Percentiles rank a stretch among this genome's conserved stretches.
These are phyloP conservation scores for Hypotaenidia philippensis DNA, from an alignment of 2,797 vertebrate genomes.

Conservation along the genomic window DNA sequence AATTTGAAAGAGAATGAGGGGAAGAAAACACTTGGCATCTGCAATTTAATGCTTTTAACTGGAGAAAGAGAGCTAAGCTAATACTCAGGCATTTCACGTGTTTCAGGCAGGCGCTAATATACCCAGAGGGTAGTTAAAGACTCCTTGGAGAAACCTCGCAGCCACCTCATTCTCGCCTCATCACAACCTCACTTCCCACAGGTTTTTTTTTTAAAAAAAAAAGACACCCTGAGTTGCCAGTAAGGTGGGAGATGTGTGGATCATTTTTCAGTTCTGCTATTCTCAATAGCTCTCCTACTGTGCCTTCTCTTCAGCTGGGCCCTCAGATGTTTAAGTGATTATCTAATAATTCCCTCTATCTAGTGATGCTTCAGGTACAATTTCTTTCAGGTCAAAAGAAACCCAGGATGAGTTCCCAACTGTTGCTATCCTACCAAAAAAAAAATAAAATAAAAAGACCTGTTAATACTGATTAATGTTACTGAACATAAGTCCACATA, in stretches of 20 bases:
- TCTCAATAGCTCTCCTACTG: conserved; percentile 5
- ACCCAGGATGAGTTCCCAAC: not conserved
- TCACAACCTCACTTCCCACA: conserved; percentile 56
- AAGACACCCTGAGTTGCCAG: conserved; percentile 11
- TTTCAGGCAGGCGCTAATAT: conserved; percentile 67
- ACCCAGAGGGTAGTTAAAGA: conserved; percentile 42
- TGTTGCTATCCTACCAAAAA: not conserved
- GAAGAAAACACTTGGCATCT: conserved; percentile 72
- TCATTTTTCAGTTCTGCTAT: conserved; percentile 23
- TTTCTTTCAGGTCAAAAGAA: not conserved
- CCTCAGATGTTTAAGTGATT: conserved; percentile 2
- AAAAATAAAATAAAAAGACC: not conserved
- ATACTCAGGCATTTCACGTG: conserved; percentile 69
- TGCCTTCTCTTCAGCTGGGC: not conserved
- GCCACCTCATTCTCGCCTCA: conserved; percentile 12
- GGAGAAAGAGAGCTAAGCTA: conserved; percentile 75
- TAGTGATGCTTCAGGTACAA: not conserved
- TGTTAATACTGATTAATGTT: not conserved
- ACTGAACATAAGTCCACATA: not conserved
- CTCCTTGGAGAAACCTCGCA: conserved; percentile 54
- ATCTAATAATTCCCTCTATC: not conserved
- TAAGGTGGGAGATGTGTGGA: conserved; percentile 21
- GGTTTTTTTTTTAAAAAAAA: not conserved
- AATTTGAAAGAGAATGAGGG: conserved; percentile 73
- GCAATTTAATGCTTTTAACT: conserved; percentile 84